phyloP scores from a whole-genome alignment of 2,888 invertebrate species.

The Harpalus rubripes region DNA sequence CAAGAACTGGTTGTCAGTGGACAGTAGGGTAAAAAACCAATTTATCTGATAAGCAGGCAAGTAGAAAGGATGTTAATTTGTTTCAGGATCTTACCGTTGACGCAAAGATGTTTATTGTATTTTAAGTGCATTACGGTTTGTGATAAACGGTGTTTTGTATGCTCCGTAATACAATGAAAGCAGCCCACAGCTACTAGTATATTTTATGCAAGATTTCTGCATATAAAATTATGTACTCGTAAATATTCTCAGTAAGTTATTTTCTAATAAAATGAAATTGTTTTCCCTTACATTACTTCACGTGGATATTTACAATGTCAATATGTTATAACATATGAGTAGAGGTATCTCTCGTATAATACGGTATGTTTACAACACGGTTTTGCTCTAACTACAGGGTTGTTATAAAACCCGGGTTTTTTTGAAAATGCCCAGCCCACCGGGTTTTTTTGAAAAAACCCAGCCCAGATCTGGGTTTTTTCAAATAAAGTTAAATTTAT shows the following conservation, averaged over 20 bases:
- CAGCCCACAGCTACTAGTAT: slow-evolving; percentile 27
- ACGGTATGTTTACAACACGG: too few relatives aligned
- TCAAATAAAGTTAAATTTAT: too few relatives aligned
- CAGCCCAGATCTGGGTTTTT: too few relatives aligned
- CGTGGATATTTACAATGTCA: background rate
- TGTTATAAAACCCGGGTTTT: too few relatives aligned
- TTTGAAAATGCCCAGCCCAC: too few relatives aligned
- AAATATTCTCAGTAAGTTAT: background rate
- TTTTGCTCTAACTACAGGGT: too few relatives aligned
- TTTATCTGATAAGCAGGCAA: slow-evolving; percentile 46
- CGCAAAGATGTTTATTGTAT: slow-evolving; percentile 23
- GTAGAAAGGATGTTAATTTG: slow-evolving; percentile 52
- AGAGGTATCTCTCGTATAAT: too few relatives aligned
- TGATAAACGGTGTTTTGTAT: slow-evolving; percentile 41
- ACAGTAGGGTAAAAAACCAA: slow-evolving; percentile 12
- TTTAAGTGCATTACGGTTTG: slow-evolving; percentile 22
- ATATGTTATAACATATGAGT: background rate
- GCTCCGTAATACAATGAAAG: slow-evolving; percentile 14
- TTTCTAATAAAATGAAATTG: background rate
- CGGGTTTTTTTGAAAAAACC: too few relatives aligned
- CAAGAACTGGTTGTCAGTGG: slow-evolving; percentile 35
- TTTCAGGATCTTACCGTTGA: slow-evolving; percentile 30
- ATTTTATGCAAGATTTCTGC: slow-evolving; percentile 5
- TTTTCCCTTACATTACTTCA: background rate
- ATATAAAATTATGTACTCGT: background rate